Evolutionary conservation across 2,113 vertebrate species (phyloP).

Genomic region (Syrrhaptes paradoxus): DNA sequence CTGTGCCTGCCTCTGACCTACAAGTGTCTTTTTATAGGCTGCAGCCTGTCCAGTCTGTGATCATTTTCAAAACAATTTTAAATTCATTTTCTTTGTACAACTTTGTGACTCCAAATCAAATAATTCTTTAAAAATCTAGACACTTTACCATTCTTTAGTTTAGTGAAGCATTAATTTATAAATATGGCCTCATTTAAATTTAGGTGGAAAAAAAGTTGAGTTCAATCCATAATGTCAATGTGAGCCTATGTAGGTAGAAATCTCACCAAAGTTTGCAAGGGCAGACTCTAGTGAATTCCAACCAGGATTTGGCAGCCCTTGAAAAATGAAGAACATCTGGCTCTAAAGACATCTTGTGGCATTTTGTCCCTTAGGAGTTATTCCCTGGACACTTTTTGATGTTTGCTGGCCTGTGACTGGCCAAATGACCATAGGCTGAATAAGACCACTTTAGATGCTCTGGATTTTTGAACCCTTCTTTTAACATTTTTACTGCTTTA

Average conservation of each 20-base stretch:
- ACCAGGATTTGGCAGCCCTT: not conserved
- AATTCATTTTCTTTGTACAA: not conserved
- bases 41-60: not conserved
- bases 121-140: not conserved
- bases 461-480: not conserved
- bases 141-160: not conserved
- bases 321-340: not conserved
- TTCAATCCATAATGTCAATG: not conserved
- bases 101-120: not conserved
- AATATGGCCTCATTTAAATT: not conserved
- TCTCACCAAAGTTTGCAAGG: not conserved
- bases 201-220: not conserved
- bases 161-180: not conserved
- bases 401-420: not conserved
- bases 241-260: not conserved
- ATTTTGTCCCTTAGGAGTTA: not conserved
- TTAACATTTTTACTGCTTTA: not conserved
- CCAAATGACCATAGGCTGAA: not conserved
- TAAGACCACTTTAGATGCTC: not conserved
- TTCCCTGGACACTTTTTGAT: not conserved
- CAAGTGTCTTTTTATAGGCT: not conserved
- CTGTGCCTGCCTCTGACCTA: not conserved
- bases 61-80: not conserved
- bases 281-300: not conserved
- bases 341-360: fast-evolving